These are phyloP conservation scores for Serilophus lunatus DNA, from an alignment of 2,113 vertebrate species.

Conservation along the genomic window DNA sequence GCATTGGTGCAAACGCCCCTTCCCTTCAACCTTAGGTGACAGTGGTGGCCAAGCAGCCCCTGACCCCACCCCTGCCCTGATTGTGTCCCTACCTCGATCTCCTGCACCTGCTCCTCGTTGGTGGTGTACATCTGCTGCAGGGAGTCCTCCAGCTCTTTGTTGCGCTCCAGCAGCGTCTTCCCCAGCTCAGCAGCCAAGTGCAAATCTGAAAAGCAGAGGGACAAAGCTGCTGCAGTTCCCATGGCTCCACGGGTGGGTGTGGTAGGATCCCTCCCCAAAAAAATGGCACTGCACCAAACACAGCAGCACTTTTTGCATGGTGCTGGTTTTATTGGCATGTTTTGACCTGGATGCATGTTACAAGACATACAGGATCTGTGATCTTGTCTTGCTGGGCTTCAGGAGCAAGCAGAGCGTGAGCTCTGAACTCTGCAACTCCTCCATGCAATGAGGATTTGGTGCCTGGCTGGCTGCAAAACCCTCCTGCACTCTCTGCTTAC, in stretches of 20 bases:
- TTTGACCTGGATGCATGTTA: not conserved
- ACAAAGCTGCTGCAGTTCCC: not conserved
- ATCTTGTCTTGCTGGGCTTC: not conserved
- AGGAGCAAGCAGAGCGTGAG: not conserved
- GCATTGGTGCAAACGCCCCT: not conserved
- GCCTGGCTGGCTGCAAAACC: not conserved
- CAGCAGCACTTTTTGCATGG: not conserved
- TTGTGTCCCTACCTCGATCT: slow-evolving; percentile 85
- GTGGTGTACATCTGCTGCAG: slow-evolving; percentile 96
- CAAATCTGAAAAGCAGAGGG: slow-evolving; percentile 75
- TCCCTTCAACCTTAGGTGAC: not conserved
- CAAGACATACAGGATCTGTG: not conserved
- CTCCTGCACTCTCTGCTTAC: not conserved
- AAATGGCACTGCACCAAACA: not conserved
- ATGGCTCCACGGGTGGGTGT: fast-evolving
- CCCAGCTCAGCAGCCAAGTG: slow-evolving; percentile 93
- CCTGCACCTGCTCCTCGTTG: slow-evolving; percentile 95
- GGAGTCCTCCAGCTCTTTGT: slow-evolving; percentile 96
- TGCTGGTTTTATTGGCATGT: not conserved
- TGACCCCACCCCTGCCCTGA: fast-evolving
- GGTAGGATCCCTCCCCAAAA: not conserved
- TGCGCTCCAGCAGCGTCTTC: slow-evolving; percentile 94
- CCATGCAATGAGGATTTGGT: not conserved
- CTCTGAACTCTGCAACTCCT: not conserved
- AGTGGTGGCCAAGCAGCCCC: fast-evolving